Evolutionary conservation across 2,888 invertebrate genomes (phyloP).

Genomic region (Hymenopus coronatus): DNA sequence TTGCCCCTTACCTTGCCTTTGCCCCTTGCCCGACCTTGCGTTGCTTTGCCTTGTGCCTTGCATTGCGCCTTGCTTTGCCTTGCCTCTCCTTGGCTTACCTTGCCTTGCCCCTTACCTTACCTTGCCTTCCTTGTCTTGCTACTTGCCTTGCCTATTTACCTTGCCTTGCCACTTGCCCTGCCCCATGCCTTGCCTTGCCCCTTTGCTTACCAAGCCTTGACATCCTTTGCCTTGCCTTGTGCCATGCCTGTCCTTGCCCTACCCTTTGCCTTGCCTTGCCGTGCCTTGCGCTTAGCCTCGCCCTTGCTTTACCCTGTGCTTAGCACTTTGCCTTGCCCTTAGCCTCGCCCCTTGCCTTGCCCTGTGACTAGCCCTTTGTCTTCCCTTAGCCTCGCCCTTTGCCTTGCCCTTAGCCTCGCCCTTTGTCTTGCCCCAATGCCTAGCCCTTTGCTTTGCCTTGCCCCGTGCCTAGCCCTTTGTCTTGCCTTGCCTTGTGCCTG

Average conservation of each 20-base stretch:
- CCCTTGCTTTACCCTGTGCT: not conserved
- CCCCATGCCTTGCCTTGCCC: not conserved
- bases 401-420: too few relatives aligned
- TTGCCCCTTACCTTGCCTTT: too few relatives aligned
- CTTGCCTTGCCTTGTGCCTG: too few relatives aligned
- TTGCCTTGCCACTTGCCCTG: too few relatives aligned
- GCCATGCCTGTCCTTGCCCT: not conserved
- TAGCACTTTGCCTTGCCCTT: not conserved
- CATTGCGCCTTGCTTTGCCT: not conserved
- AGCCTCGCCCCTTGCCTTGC: not conserved
- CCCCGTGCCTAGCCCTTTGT: too few relatives aligned
- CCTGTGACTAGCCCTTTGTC: not conserved
- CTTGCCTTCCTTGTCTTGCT: not conserved
- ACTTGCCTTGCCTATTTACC: not conserved
- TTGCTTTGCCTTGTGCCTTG: not conserved
- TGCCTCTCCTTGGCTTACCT: too few relatives aligned
- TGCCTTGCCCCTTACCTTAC: too few relatives aligned
- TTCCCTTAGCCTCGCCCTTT: too few relatives aligned
- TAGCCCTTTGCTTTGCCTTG: not conserved
- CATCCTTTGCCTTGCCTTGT: not conserved
- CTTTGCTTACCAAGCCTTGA: not conserved
- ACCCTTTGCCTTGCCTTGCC: not conserved
- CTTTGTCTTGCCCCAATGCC: too few relatives aligned
- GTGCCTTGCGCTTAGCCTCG: not conserved
- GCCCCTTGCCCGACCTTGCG: not conserved